phyloP scores from a whole-genome alignment of 2,888 invertebrate genomes.

The Pandemis cinnamomeana region DNA sequence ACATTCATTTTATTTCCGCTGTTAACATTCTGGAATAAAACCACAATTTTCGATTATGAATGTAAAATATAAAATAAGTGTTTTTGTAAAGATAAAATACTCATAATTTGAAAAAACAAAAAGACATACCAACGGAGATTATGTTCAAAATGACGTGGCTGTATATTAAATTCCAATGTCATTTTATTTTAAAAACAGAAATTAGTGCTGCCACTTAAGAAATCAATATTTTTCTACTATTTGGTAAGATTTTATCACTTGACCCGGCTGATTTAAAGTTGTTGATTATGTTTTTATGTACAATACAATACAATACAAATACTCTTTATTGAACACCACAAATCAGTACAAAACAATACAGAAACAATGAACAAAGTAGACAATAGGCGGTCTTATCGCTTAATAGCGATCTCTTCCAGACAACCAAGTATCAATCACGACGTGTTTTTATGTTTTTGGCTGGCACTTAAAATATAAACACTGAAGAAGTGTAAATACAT shows the following conservation, averaged over 20 bases:
- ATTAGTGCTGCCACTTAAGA: slow-evolving; percentile 5
- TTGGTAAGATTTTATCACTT: slow-evolving; percentile 5
- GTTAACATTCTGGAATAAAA: slow-evolving; percentile 10
- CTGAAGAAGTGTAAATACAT: too few species aligned
- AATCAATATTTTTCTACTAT: slow-evolving; percentile 38
- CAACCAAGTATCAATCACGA: too few species aligned
- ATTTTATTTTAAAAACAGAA: not conserved
- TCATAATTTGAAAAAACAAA: not conserved
- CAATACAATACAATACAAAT: too few species aligned
- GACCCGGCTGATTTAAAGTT: not conserved
- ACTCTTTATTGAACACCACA: too few species aligned
- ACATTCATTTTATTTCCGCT: not conserved
- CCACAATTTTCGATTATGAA: not conserved
- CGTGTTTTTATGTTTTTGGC: too few species aligned
- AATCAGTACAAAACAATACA: too few species aligned
- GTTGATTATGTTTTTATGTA: not conserved
- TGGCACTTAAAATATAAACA: too few species aligned
- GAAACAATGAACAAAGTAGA: too few species aligned
- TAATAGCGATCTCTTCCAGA: too few species aligned
- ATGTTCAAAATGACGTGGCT: not conserved
- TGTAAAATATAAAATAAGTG: not conserved
- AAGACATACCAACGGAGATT: not conserved
- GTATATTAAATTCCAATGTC: not conserved
- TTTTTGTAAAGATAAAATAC: not conserved
- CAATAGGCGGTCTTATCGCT: too few species aligned